These are phyloP conservation scores for Papilio machaon DNA, from an alignment of 1,140 invertebrate species.

Conservation along the genomic window DNA sequence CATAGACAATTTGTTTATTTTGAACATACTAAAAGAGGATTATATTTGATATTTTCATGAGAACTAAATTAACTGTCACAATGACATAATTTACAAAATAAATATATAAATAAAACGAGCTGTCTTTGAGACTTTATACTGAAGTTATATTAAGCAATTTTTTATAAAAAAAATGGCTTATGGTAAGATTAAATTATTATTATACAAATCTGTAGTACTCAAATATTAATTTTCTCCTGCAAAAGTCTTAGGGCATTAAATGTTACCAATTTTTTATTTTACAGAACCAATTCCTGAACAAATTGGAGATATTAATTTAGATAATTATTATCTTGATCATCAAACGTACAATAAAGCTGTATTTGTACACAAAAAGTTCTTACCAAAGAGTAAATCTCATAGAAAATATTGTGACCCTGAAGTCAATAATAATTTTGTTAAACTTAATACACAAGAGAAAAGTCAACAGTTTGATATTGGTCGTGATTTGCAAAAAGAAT, in stretches of 20 bases:
- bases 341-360: constrained; percentile 27
- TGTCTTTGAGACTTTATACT: background rate
- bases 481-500: constrained; percentile 40
- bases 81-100: background rate
- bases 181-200: constrained; percentile 16
- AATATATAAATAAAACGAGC: constrained; percentile 9
- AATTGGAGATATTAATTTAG: constrained; percentile 31
- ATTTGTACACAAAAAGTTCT: constrained; percentile 30
- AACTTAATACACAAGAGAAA: constrained; percentile 53
- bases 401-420: constrained; percentile 12
- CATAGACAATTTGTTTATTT: background rate
- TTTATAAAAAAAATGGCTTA: constrained; percentile 3
- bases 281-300: constrained; percentile 8
- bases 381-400: constrained; percentile 2
- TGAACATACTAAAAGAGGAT: background rate
- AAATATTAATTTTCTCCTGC: background rate
- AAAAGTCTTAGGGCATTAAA: background rate
- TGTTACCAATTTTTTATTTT: background rate
- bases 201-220: background rate
- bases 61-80: constrained; percentile 14
- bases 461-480: constrained; percentile 54
- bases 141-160: background rate
- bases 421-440: background rate
- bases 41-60: background rate
- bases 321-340: constrained; percentile 36